These are phyloP conservation scores for Pseudonaja textilis DNA, from an alignment of 2,113 vertebrate genomes.

Conservation along the genomic window DNA sequence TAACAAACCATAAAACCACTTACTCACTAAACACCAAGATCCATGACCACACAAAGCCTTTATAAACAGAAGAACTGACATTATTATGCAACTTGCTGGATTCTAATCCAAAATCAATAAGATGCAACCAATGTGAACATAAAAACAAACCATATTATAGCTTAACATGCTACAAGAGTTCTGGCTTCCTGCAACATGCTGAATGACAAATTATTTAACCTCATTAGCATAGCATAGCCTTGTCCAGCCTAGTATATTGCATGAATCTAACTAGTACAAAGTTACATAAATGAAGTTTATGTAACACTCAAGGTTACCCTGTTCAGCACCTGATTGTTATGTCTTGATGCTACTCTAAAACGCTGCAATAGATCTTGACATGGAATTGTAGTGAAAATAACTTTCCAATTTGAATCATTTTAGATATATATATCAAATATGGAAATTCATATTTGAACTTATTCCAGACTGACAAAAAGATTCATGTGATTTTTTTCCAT, in stretches of 20 bases:
- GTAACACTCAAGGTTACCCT: background rate
- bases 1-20: too few species aligned
- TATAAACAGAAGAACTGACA: too few species aligned
- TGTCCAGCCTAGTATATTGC: background rate
- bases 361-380: background rate
- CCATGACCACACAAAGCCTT: too few species aligned
- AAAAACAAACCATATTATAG: background rate
- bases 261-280: background rate
- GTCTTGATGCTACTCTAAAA: background rate
- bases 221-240: background rate
- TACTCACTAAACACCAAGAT: too few species aligned
- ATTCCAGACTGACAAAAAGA: background rate
- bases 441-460: background rate
- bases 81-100: background rate
- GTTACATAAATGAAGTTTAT: background rate
- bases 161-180: background rate
- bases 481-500: background rate
- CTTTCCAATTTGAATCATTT: background rate
- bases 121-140: background rate
- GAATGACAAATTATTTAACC: background rate
- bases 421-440: background rate
- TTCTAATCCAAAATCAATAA: background rate
- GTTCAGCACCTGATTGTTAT: background rate
- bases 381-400: background rate
- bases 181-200: background rate